A percentile compares a stretch with the other conserved stretches of the same genome.
Conservation (phyloP, 2,797 vertebrate genomes). For the Enteromius viviparus region DNA sequence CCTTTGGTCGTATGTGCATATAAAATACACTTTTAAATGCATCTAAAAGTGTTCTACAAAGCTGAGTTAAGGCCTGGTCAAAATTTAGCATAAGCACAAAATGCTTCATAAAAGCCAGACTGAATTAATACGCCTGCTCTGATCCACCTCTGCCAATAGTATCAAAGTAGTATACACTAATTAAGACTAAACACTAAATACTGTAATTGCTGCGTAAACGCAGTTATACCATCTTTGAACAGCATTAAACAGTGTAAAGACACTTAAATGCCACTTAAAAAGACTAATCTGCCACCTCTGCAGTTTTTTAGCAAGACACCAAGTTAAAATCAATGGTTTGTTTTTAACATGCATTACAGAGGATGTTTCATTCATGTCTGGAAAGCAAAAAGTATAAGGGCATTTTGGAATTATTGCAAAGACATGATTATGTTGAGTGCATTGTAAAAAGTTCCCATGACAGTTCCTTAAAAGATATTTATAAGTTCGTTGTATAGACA, state of each 20-base stretch:
- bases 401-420: neutral
- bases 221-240: neutral
- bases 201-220: neutral
- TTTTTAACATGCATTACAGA: neutral
- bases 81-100: neutral
- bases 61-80: neutral
- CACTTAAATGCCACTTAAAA: neutral
- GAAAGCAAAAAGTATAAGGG: neutral
- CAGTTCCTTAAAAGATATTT: neutral
- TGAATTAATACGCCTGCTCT: neutral
- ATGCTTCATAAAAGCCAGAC: neutral
- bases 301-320: neutral
- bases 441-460: neutral
- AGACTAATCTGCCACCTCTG: neutral
- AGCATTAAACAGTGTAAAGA: neutral
- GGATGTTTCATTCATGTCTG: neutral
- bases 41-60: neutral
- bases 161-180: neutral
- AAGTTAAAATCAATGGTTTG: neutral
- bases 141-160: neutral
- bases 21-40: neutral
- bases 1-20: neutral
- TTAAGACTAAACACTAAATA: neutral
- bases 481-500: neutral
- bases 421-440: neutral